These are phyloP conservation scores for Pomacea canaliculata DNA, from an alignment of 2,888 invertebrate genomes.

Conservation along the genomic window DNA sequence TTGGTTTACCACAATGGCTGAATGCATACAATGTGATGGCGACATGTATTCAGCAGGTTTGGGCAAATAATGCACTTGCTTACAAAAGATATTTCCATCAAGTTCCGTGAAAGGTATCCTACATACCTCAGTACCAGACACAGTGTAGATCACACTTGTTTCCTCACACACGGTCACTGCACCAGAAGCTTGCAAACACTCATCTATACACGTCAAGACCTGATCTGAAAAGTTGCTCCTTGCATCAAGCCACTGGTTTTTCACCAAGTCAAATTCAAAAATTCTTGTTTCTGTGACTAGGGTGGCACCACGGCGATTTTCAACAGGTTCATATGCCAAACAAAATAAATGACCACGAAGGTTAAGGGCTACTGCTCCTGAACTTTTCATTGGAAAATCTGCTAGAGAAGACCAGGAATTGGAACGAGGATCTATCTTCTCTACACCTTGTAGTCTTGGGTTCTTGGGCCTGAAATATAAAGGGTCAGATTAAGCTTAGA, in stretches of 20 bases:
- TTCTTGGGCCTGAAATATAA: neutral
- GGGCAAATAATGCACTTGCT: neutral
- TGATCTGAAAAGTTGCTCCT: neutral
- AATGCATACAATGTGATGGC: neutral
- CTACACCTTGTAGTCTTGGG: neutral
- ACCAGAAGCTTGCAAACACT: slow-evolving; percentile 5
- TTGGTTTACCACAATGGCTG: slow-evolving; percentile 8
- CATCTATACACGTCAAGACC: slow-evolving; percentile 4
- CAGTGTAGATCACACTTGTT: slow-evolving; percentile 8
- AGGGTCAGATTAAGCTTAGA: too few relatives aligned
- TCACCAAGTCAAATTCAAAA: slow-evolving; percentile 18
- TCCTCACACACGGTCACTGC: slow-evolving; percentile 10
- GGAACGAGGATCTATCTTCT: neutral
- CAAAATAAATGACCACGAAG: slow-evolving; percentile 15
- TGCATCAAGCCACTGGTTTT: slow-evolving; percentile 10
- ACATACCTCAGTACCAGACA: neutral
- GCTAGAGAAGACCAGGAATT: slow-evolving; percentile 3
- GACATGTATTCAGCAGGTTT: neutral
- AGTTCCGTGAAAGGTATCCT: neutral
- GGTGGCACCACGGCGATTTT: neutral
- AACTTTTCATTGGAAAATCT: slow-evolving; percentile 7
- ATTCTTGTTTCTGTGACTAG: slow-evolving; percentile 3
- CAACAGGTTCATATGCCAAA: slow-evolving; percentile 4
- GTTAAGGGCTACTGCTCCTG: slow-evolving; percentile 10
- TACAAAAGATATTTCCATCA: slow-evolving; percentile 1